phyloP scores from a whole-genome alignment of 1,140 invertebrate species.

The Trinorchestia longiramus region DNA sequence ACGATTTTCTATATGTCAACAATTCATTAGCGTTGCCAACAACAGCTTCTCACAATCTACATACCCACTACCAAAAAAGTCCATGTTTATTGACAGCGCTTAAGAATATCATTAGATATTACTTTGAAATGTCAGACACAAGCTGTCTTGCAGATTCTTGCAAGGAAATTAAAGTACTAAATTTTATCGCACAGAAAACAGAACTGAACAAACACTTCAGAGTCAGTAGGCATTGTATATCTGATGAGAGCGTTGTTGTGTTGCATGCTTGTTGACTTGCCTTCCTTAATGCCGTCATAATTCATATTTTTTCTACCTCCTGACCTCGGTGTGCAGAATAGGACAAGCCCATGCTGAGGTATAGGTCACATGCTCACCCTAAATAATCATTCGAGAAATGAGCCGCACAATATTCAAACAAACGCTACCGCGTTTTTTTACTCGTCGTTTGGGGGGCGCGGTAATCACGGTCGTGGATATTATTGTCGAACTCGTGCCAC shows the following conservation, averaged over 20 bases:
- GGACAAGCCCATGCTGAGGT: slow-evolving; percentile 29
- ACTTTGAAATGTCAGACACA: not conserved
- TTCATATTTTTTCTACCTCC: not conserved
- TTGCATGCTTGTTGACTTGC: not conserved
- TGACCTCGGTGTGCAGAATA: slow-evolving; percentile 34
- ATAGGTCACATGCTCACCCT: slow-evolving; percentile 51
- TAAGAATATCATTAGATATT: not conserved
- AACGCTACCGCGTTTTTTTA: not conserved
- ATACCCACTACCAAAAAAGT: not conserved
- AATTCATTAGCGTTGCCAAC: not conserved
- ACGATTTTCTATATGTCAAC: not conserved
- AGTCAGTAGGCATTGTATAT: not conserved
- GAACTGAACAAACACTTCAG: not conserved
- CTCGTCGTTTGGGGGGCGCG: not conserved
- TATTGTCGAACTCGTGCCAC: slow-evolving; percentile 31
- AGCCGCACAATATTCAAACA: slow-evolving; percentile 19
- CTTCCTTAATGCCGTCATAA: slow-evolving; percentile 28
- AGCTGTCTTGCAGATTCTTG: not conserved
- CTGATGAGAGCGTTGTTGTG: not conserved
- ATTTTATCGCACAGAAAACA: not conserved
- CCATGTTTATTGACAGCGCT: not conserved
- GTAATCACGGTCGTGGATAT: slow-evolving; percentile 37
- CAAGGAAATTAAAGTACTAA: not conserved
- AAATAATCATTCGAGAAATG: slow-evolving; percentile 14
- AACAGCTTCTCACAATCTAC: no score